Base-by-base conservation (phyloP, 2,888 invertebrate species). In the Drepana falcataria region DNA sequence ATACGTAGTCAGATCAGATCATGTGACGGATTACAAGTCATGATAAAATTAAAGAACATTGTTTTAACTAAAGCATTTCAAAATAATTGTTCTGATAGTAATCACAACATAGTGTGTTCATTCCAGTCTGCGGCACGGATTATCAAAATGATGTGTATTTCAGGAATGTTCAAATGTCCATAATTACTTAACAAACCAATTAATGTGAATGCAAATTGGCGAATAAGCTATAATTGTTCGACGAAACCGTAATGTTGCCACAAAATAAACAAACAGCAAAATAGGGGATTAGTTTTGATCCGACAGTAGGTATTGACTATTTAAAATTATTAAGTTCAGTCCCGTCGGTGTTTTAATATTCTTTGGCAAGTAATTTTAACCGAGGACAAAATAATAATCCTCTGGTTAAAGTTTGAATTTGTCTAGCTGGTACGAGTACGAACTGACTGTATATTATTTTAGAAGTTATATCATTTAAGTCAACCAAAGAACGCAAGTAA, bases 171-270 rank as follows among this genome's bases (percentile, higher is more conserved):
- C 55, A 59, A 66, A 62, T 59, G 64, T 66, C 68, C 59, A 65
- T 59, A 64, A 63, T 65, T 55, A 53, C 51, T 66, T 63, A 68
- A 64, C 69, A 69, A 71, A 73, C 68, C 68, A 70, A 75, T 72
- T 66, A 70, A 59, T 64, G 65, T 73, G 75, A 21, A 77, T 79
- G 74, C 72, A 80, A 80, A 80, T 80, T 77, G 70, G 61, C 65
- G 73, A 75, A 69, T 77, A 79, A 73, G 74, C 74, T 72, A 74
- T 76, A 70, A 73, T 74, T 75, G 71, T 68, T 60, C 60, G 58
- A 54, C 52, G 65, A 61, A 67, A 64, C 60, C 62, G 53, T 59
- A 57, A 55, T 58, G 64, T 63, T 58, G 58, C 69, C 64, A 58
- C 65, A 72, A 73, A 68, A 71, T 69, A 76, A 78, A 77, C 71